Conservation (phyloP, 1,140 invertebrate genomes). For the Metopolophium dirhodum region DNA sequence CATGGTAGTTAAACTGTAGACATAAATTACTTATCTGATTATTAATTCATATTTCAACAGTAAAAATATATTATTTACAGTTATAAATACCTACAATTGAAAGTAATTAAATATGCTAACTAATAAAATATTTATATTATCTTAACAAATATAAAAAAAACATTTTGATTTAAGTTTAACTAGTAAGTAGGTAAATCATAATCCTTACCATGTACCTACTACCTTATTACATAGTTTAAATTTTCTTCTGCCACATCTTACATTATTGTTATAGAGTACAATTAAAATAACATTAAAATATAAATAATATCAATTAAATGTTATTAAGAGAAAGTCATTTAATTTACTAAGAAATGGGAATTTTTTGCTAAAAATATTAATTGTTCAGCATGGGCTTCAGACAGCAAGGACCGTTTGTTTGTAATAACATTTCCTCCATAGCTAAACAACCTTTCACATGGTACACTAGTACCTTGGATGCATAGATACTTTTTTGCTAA, state of each 20-base stretch:
- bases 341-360: too few species aligned
- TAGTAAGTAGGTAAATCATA: neutral
- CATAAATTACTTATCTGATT: neutral
- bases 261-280: too few species aligned
- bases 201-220: neutral
- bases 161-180: neutral
- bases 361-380: too few species aligned
- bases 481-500: too few species aligned
- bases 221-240: neutral
- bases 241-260: neutral
- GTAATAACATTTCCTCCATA: too few species aligned
- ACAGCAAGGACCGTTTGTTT: too few species aligned
- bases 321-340: too few species aligned
- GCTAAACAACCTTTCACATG: too few species aligned
- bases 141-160: neutral
- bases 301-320: too few species aligned
- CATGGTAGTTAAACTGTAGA: neutral
- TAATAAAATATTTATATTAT: neutral
- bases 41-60: neutral
- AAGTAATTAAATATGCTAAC: neutral
- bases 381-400: too few species aligned
- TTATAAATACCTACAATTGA: neutral
- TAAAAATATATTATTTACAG: neutral
- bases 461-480: too few species aligned
- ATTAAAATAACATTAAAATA: too few species aligned